Evolutionary conservation across 1,140 invertebrate genomes (phyloP), one percentile per base, ranked within the genome.

Genomic region (Drosophila rufa): DNA sequence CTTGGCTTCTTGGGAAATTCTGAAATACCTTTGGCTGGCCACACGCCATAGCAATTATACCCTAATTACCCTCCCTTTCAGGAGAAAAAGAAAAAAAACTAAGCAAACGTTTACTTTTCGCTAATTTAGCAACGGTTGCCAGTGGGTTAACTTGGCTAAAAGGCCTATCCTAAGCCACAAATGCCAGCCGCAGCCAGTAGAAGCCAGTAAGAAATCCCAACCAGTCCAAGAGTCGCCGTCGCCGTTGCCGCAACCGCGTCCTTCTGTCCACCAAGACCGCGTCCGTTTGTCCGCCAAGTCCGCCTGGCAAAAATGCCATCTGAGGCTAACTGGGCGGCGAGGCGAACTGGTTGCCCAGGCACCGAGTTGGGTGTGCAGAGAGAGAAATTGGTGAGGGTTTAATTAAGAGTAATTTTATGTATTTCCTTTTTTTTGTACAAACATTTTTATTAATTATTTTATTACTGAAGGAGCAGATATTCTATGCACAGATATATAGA

Each of bases 221-320:
- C 82, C 83, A 85, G 82, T 87, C 82, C 70, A 27, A 73, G 67
- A 73, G 70, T 73, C 70, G 70, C 69, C 69, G 51, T 36, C 33
- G 12, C 51, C 45, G 50, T 48, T 40, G 47, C 48, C 33, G 11
- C 30, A 5, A 14, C 50, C 55, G 58, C 46, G 59, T 48, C 48
- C 62, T 33, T 33, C 62, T 45, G 40, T 8, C 15, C 25, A 0
- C 15, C 30, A 15, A 57, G 55, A 43, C 55, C 55, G 40, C 17
- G 51, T 55, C 58, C 30, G 36, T 38, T 30, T 57, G 30, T 60
- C 47, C 56, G 57, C 48, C 53, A 25, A 30, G 45, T 65, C 60
- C 45, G 53, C 51, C 65, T 42, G 64, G 53, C 45, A 85, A 76
- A 83, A 84, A 84, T 85, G 83, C 82, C 75, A 86, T 87, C 83